Base-by-base conservation (phyloP, 2,797 vertebrate genomes). In the Bryconaethiops microstoma region DNA sequence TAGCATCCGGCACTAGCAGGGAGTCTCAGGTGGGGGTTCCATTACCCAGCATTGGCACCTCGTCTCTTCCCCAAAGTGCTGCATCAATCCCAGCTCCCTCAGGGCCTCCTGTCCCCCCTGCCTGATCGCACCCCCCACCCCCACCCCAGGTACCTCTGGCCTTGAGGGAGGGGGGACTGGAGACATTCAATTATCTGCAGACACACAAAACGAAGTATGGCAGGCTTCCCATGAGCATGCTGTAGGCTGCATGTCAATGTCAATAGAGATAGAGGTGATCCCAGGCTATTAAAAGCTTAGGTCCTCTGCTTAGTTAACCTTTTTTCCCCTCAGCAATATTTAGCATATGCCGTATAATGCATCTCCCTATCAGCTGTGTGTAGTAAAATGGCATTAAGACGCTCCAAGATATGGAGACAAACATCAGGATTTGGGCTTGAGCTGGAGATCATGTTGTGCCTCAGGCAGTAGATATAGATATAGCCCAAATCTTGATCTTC, bases 11-110 rank as follows among this genome's bases (percentile, higher is more conserved):
- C 19, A 48, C 82, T 81, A 83, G 75, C 79, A 74, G 81, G 70
- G 80, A 85, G 60, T 83, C 80, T 84, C 77, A 76, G 73, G 69
- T 83, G 76, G 65, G 79, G 62, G 68, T 74, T 81, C 83, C 76
- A 71, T 89, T 84, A 85, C 82, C 80, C 77, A 79, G 72, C 67
- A 71, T 62, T 23, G 50, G 82, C 69, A 74, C 54, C 62, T 57
- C 77, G 81, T 54, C 42, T 72, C 74, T 63, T 84, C 73, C 59
- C 7, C 42, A 69, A 79, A 81, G 68, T 79, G 63, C 40, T 73
- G 71, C 74, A 80, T 80, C 78, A 87, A 76, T 86, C 77, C 70
- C 67, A 48, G 29, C 73, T 71, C 77, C 77, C 86, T 52, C 25
- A 54, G 63, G 70, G 78, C 40, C 65, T 71, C 19, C 52, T 21